A percentile compares a stretch with the other conserved stretches of the same genome.
phyloP scores from a whole-genome alignment of 2,113 vertebrate genomes.

The Suricata suricatta region DNA sequence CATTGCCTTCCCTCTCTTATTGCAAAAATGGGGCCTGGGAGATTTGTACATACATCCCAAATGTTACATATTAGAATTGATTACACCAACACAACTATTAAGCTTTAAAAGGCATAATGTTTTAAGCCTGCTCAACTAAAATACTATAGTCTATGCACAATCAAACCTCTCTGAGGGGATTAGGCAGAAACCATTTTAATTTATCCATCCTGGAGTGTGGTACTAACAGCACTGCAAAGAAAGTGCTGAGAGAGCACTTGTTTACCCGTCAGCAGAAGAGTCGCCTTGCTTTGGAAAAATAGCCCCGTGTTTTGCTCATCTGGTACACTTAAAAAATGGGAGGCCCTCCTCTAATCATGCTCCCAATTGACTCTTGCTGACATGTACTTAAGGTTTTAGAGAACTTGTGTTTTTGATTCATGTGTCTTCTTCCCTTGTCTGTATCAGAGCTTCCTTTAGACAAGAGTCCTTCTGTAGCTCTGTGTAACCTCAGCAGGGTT shows the following conservation, averaged over 20 bases:
- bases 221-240: slow-evolving; percentile 77
- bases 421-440: background rate
- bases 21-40: slow-evolving; percentile 11
- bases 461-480: background rate
- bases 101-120: slow-evolving; percentile 56
- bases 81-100: slow-evolving; percentile 61
- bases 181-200: slow-evolving; percentile 82
- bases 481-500: background rate
- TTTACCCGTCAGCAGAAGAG: slow-evolving; percentile 72
- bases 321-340: background rate
- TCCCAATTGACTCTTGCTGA: background rate
- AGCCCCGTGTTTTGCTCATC: slow-evolving; percentile 28
- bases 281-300: slow-evolving; percentile 70
- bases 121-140: slow-evolving; percentile 76
- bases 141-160: slow-evolving; percentile 59
- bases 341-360: background rate
- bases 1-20: slow-evolving; percentile 27
- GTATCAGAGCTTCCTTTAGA: background rate
- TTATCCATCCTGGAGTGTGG: slow-evolving; percentile 72
- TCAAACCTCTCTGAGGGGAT: slow-evolving; percentile 78
- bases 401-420: background rate
- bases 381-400: background rate
- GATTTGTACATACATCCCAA: background rate
- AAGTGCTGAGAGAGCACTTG: slow-evolving; percentile 75
- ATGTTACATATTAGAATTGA: slow-evolving; percentile 53